Conservation (phyloP, 1,140 invertebrate species). For the Tetramorium parvispinum region DNA sequence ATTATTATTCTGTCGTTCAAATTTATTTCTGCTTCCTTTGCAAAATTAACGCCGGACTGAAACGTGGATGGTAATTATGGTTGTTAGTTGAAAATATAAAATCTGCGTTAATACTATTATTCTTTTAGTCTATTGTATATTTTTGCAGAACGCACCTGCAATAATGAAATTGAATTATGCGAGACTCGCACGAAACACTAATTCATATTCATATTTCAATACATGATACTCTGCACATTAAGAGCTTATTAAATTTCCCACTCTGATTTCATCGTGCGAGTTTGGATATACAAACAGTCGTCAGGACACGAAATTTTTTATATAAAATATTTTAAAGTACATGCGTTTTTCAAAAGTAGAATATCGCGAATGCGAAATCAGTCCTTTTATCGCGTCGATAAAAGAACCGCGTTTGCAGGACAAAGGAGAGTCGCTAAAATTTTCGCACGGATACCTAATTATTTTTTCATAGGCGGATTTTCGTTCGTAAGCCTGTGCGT, state of each 20-base stretch:
- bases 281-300: neutral
- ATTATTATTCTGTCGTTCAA: neutral
- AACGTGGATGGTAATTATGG: neutral
- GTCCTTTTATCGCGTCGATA: neutral
- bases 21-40: constrained; percentile 2
- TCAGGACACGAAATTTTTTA: neutral
- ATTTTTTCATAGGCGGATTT: constrained; percentile 3
- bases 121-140: neutral
- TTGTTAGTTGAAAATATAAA: constrained; percentile 14
- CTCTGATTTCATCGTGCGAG: neutral
- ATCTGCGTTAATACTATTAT: constrained; percentile 1
- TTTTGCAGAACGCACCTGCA: neutral
- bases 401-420: neutral
- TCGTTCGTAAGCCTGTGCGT: neutral
- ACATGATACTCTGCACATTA: constrained; percentile 8
- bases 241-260: constrained; percentile 4
- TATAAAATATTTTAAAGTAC: neutral
- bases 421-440: constrained; percentile 24
- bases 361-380: constrained; percentile 20
- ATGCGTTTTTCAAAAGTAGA: neutral
- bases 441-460: constrained; percentile 11
- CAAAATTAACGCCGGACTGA: neutral
- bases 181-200: neutral
- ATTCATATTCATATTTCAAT: constrained; percentile 27
- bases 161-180: constrained; percentile 22